Base-by-base conservation (phyloP, 2,113 vertebrate species). In the Crotalus viridis region DNA sequence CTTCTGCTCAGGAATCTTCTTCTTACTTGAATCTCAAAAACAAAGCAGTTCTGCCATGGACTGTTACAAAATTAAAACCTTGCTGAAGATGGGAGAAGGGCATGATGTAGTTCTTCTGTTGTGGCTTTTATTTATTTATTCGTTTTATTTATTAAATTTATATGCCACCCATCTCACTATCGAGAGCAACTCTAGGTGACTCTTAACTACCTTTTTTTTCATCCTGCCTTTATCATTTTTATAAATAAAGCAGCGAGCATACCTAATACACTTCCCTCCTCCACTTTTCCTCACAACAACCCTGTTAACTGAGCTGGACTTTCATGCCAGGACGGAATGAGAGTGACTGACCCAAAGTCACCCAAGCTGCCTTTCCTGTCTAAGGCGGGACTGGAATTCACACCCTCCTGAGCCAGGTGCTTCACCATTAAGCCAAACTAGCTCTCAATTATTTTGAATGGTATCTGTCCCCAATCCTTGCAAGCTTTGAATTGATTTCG, bases 21-120 rank as follows among this genome's bases (percentile, higher is more conserved):
- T 59, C 17, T 51, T 52, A 93, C 61, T 57, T 92, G 90, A 88
- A 90, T n/a, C 91, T 88, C 91, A 88, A 33, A 43, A 94, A 54
- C 81, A 92, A 91, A 1, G 10, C 56, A 26, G 0, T 22, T 92
- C 48, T 92, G 69, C 81, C 90, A 52, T 57, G 69, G 39, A 87
- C 69, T 46, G 51, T 74, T 91, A 52, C 4, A 81, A 64, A 10
- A 56, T 91, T 48, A 92, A 92, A 90, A 85, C 24, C 81, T 51
- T 51, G 12, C 54, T 90, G 89, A 43, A n/a, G 52, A 90, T 92
- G 10, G 86, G 87, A 56, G 74, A 85, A 4, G 54, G 86, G 33
- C 61, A 56, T 26, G 33, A 91, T 19, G 69, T 61, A 89, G 94
- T 90, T 94, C 91, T 90, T 87, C 59, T 54, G 89, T 69, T 13